Conservation (phyloP, 2,888 invertebrate genomes). For the Coecobrya sp. region DNA sequence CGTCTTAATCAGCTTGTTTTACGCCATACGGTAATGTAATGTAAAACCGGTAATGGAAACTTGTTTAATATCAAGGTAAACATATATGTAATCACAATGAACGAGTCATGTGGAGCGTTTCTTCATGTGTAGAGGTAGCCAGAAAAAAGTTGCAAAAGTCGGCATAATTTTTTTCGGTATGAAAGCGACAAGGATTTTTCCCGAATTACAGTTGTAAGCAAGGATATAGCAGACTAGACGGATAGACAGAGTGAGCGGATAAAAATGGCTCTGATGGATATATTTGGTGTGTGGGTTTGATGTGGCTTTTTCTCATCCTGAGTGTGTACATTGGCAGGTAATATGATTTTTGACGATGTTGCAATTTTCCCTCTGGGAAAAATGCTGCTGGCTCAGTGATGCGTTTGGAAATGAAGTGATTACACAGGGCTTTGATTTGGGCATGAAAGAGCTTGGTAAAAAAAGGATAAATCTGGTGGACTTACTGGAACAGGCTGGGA, state of each 20-base stretch:
- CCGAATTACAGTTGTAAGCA: background rate
- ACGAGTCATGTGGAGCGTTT: background rate
- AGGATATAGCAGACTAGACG: background rate
- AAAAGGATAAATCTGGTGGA: background rate
- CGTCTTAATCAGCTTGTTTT: no score
- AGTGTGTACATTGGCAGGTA: background rate
- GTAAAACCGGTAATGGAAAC: background rate
- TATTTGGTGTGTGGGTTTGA: background rate
- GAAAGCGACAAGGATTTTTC: background rate
- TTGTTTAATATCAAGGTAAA: background rate
- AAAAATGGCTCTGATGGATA: background rate
- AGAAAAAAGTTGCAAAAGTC: slow-evolving; percentile 35
- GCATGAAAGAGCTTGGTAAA: background rate
- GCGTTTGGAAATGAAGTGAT: background rate
- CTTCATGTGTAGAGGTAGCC: background rate
- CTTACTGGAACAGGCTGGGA: slow-evolving; percentile 85
- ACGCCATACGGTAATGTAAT: no score
- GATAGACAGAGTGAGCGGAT: background rate
- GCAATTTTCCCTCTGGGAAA: background rate
- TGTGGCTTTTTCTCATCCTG: background rate
- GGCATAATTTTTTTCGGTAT: background rate
- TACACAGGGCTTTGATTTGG: background rate
- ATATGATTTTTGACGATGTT: slow-evolving; percentile 25
- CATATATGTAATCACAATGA: no score
- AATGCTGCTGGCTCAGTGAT: background rate